Percentiles rank a stretch among this genome's conserved stretches.
Conservation (phyloP, 2,888 invertebrate genomes). For the Neuroscelio doddi region DNA sequence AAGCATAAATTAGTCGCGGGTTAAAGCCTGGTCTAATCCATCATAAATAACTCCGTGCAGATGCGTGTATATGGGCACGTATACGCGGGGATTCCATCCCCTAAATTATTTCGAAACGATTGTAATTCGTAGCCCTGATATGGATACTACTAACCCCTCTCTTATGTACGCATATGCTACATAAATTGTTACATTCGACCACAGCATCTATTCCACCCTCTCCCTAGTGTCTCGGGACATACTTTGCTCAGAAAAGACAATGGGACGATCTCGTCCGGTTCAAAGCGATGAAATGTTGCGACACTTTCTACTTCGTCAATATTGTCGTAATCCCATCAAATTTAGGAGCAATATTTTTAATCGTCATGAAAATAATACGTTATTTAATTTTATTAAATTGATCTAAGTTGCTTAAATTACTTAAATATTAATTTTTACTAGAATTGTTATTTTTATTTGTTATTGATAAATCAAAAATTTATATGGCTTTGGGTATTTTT, state of each 20-base stretch:
- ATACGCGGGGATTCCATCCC: constrained; percentile 62
- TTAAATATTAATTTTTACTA: too few species aligned
- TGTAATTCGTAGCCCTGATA: constrained; percentile 48
- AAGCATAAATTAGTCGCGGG: constrained; percentile 68
- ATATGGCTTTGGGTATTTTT: too few species aligned
- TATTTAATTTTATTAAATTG: too few species aligned
- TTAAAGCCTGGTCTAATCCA: constrained; percentile 69
- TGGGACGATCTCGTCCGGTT: background rate
- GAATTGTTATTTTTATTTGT: too few species aligned
- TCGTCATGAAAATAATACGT: too few species aligned
- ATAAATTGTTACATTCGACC: constrained; percentile 43
- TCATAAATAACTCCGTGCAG: constrained; percentile 71
- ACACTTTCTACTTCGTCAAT: background rate
- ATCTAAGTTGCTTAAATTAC: too few species aligned
- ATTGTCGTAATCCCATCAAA: background rate
- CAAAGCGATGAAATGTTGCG: background rate
- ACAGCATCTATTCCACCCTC: constrained; percentile 32
- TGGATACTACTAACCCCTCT: constrained; percentile 42
- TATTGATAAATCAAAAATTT: too few species aligned
- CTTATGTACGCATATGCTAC: constrained; percentile 47
- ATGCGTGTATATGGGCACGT: constrained; percentile 61
- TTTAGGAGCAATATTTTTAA: too few species aligned
- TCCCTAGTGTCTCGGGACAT: constrained; percentile 4
- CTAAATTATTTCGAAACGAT: constrained; percentile 68
- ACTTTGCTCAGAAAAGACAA: constrained; percentile 39